Evolutionary conservation across 2,113 vertebrate species (phyloP).

Genomic region (Sterna hirundo): DNA sequence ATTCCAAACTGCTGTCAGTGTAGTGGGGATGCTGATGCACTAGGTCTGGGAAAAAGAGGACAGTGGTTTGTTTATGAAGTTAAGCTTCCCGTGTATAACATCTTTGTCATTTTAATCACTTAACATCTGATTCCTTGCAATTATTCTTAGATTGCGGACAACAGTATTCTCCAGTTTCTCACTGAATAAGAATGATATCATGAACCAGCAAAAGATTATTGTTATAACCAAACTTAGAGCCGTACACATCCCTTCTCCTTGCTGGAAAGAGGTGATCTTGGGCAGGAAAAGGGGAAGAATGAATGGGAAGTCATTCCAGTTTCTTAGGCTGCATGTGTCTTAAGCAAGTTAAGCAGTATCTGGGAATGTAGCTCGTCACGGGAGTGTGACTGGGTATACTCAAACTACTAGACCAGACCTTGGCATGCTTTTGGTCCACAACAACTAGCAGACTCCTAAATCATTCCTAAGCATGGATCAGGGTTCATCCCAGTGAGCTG

Average conservation of each 20-base stretch:
- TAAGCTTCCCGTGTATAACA: neutral
- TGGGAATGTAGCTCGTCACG: rapidly evolving
- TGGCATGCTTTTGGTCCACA: neutral
- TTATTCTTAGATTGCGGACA: neutral
- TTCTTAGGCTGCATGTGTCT: neutral
- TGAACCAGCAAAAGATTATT: neutral
- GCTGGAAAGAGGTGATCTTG: neutral
- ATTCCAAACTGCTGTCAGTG: neutral
- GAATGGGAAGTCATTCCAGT: neutral
- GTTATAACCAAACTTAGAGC: neutral
- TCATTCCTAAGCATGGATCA: slow-evolving; percentile 18
- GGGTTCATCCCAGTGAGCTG: neutral
- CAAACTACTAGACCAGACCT: neutral
- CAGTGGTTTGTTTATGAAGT: neutral
- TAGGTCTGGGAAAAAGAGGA: neutral
- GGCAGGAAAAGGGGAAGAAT: neutral
- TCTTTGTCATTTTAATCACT: neutral
- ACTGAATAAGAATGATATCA: neutral
- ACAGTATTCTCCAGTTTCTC: neutral
- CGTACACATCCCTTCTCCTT: neutral
- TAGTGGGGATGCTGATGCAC: neutral
- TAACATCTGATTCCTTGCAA: neutral
- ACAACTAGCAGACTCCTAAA: slow-evolving; percentile 17
- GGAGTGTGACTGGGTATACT: neutral
- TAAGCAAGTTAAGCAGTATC: neutral